Evolutionary conservation across 2,888 invertebrate species (phyloP), one percentile per base, ranked within the genome.

Genomic region (Sericinus montela): DNA sequence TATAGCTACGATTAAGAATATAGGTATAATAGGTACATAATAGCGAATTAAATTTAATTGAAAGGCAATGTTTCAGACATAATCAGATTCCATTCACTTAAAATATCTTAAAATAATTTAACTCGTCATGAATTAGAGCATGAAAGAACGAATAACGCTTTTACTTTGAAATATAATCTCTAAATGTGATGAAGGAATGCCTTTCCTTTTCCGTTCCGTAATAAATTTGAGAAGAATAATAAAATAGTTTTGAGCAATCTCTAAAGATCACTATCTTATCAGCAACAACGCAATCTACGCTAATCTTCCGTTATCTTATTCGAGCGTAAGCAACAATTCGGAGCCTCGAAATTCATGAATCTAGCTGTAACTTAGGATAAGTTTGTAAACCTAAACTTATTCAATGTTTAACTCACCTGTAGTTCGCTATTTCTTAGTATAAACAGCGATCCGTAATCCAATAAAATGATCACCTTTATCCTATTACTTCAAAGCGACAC

Each of bases 291-390:
- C 82, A 79, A 84, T 84, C 81, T 75, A 57, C 61, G 65, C 56
- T 76, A 80, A 82, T 82, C 77, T 75, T 72, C 84, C 87, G 87
- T 85, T 87, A 87, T 87, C 87, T 83, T 58, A 62, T 67, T 70
- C 56, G 59, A 58, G 60, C 52, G 65, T 46, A 38, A 55, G 54
- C 62, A 65, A 69, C 68, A 65, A 69, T 74, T 70, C 70, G 72
- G 67, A 72, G 72, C 63, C 57, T 58, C 55, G 57, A 69, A 57
- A 46, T 61, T 82, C 84, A 85, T 86, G 85, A 82, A 85, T 83
- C 53, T 40, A 45, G 15, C 49, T 40, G 25, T 19, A 67, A 60
- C 19, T 42, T 32, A 13, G 9, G 42, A 25, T 15, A 41, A 43
- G 30, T 43, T 49, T 42, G 42, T 47, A 49, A 50, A 48, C 49